Percentiles rank a stretch among this genome's conserved stretches.
Conservation (phyloP, 2,113 vertebrate species). For the Mirounga angustirostris region DNA sequence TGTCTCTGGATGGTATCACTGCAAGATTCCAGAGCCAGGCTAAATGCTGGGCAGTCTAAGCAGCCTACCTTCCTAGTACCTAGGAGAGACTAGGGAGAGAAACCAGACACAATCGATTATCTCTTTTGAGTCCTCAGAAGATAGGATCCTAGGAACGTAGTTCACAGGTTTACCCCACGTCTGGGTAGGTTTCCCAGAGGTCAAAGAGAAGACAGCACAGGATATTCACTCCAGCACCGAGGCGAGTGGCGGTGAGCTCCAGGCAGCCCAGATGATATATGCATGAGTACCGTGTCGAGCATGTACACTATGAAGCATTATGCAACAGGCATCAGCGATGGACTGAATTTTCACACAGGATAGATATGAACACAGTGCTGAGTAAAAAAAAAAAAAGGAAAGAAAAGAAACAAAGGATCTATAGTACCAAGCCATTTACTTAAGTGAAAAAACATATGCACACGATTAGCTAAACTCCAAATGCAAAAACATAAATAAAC, state of each 20-base stretch:
- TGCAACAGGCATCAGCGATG: background rate
- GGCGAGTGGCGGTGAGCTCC: background rate
- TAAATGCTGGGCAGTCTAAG: background rate
- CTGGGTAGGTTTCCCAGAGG: background rate
- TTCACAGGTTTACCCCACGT: background rate
- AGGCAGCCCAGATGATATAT: background rate
- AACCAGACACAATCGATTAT: background rate
- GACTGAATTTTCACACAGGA: background rate
- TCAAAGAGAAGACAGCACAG: background rate
- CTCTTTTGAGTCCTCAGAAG: background rate
- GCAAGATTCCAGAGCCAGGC: background rate
- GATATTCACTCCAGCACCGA: background rate
- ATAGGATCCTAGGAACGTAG: background rate
- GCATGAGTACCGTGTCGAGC: rapidly evolving
- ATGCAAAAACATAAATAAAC: background rate
- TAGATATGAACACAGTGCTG: rapidly evolving
- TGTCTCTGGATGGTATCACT: background rate
- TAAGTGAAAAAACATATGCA: background rate
- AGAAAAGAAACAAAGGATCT: background rate
- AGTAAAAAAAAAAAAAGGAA: background rate
- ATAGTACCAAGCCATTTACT: background rate
- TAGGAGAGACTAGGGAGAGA: background rate
- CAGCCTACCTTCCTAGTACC: background rate
- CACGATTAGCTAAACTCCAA: background rate
- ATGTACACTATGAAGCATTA: background rate